Base-by-base conservation (phyloP, 2,888 invertebrate genomes). In the Ophioninae sp. region DNA sequence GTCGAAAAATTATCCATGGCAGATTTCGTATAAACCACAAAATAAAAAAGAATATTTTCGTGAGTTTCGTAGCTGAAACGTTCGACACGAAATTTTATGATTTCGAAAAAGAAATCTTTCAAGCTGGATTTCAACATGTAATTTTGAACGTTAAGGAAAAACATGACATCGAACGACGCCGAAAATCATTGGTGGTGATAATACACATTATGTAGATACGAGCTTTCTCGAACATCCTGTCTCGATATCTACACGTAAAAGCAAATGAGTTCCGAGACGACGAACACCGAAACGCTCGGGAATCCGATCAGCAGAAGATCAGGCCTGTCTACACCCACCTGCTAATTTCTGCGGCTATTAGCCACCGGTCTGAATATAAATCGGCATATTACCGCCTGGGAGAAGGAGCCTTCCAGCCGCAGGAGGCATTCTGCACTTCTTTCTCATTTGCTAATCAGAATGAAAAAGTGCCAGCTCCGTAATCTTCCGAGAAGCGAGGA, bases 361-460 rank as follows among this genome's bases (percentile, higher is more conserved):
- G 88, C 88, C 86, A 87, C 88, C 85, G 89, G 89, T 89, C 88
- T 89, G 90, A 90, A 90, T 90, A 90, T 90, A 90, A 90, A 90
- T 89, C 90, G 89, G 89, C 87, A 88, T 87, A 89, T 90, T 90
- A 90, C 88, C 86, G 84, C 86, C 78, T 81, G 84, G 79, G 64
- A 84, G 84, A 86, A 85, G 74, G 62, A 83, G 79, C 73, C 75
- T 56, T 75, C 64, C 65, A 59, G 67, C 44, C 65, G 50, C 17
- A 56, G 72, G 76, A 76, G 79, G 75, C 79, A 72, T 70, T 72
- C 79, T 57, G 61, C 73, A 70, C 69, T 77, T 85, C 70, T 72
- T 81, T 75, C 83, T 82, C 82, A 82, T 85, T 85, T 81, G 82
- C 85, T 85, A 84, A 86, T 86, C 84, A 86, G 86, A 85, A 85